These are phyloP conservation scores for Agrochola circellaris DNA, from an alignment of 2,888 invertebrate genomes.

Conservation along the genomic window DNA sequence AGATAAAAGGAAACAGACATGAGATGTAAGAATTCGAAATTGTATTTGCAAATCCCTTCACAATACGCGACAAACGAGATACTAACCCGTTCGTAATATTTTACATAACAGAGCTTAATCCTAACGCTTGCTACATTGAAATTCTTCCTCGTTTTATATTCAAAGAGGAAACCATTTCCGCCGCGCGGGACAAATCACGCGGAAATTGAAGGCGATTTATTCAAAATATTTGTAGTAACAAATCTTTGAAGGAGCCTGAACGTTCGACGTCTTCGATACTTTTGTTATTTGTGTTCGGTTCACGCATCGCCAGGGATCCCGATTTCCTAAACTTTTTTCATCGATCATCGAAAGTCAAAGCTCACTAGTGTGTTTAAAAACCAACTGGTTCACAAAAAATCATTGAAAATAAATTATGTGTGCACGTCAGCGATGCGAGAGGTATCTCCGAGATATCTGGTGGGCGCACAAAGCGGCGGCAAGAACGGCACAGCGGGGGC, in stretches of 20 bases:
- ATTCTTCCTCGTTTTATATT: constrained; percentile 77
- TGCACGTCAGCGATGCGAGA: constrained; percentile 77
- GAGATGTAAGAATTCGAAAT: constrained; percentile 27
- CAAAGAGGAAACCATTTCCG: constrained; percentile 77
- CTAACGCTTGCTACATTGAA: constrained; percentile 65
- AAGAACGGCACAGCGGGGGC: constrained; percentile 85
- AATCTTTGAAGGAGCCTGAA: constrained; percentile 57
- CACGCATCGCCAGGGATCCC: constrained; percentile 67
- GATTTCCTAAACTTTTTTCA: constrained; percentile 74
- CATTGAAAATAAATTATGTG: constrained; percentile 81
- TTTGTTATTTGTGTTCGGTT: constrained; percentile 73
- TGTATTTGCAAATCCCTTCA: constrained; percentile 53
- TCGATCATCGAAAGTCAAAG: constrained; percentile 75
- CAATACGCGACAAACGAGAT: constrained; percentile 74
- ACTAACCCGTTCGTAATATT: constrained; percentile 66
- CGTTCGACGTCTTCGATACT: constrained; percentile 56
- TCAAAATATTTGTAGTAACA: constrained; percentile 81
- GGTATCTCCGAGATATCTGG: constrained; percentile 72
- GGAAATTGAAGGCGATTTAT: constrained; percentile 79
- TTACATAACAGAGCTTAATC: constrained; percentile 79
- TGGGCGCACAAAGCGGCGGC: constrained; percentile 78
- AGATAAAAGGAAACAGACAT: constrained; percentile 22
- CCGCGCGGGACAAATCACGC: constrained; percentile 75
- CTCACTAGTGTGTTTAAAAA: constrained; percentile 73
- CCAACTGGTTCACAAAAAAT: constrained; percentile 80